Conservation (phyloP, 1,140 invertebrate genomes). For the Procambarus virginalis region DNA sequence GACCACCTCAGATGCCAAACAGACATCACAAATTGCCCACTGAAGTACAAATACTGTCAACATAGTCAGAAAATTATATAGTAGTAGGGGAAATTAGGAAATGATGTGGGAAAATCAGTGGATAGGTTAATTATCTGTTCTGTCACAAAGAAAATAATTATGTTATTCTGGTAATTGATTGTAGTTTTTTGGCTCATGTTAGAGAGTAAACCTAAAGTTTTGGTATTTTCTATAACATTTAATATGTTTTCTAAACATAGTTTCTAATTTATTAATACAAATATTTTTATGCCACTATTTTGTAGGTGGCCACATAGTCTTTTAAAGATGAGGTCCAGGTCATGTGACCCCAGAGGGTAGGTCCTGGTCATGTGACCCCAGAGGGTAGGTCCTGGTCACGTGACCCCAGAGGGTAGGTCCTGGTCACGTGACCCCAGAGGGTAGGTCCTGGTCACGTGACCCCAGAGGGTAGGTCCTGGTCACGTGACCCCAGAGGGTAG, state of each 20-base stretch:
- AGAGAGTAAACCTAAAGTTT: not conserved
- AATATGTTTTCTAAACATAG: not conserved
- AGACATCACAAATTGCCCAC: not conserved
- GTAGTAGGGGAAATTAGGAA: not conserved
- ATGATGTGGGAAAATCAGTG: not conserved
- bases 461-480: too few species aligned
- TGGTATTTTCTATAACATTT: not conserved
- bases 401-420: too few species aligned
- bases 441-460: too few species aligned
- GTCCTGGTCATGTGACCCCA: too few species aligned
- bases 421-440: too few species aligned
- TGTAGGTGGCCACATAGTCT: too few species aligned
- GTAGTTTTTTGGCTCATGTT: not conserved
- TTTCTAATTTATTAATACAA: too few species aligned
- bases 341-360: too few species aligned
- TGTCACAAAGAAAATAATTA: not conserved
- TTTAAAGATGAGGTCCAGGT: too few species aligned
- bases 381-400: too few species aligned
- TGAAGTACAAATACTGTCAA: constrained; percentile 1
- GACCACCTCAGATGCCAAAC: not conserved
- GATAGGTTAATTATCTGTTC: not conserved
- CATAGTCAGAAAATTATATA: not conserved
- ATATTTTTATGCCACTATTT: too few species aligned
- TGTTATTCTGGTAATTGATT: not conserved
- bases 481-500: too few species aligned